Evolutionary conservation across 2,797 vertebrate genomes (phyloP).

Genomic region (Tokudaia tokunoshimensis): DNA sequence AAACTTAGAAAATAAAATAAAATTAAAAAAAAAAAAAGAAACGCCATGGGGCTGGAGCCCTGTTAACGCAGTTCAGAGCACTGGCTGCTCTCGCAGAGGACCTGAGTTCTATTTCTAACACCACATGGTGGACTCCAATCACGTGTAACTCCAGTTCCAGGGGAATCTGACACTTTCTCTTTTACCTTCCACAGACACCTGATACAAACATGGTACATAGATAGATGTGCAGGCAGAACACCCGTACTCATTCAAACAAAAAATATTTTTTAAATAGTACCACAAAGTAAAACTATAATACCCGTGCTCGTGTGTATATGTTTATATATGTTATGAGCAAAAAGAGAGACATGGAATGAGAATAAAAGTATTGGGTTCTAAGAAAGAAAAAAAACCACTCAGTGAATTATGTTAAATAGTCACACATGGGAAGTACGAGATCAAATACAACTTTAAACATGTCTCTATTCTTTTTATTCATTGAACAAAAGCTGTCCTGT

Average conservation of each 20-base stretch:
- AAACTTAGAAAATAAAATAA: too few species aligned
- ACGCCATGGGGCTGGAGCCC: too few species aligned
- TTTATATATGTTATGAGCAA: background rate
- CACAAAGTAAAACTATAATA: background rate
- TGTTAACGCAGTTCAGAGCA: background rate
- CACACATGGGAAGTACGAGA: background rate
- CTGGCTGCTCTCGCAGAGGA: background rate
- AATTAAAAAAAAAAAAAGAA: too few species aligned
- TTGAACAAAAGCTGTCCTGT: background rate
- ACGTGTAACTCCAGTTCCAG: background rate
- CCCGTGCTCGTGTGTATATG: background rate
- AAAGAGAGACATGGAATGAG: background rate
- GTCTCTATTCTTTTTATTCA: background rate
- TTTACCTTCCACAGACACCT: too few species aligned
- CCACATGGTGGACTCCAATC: background rate
- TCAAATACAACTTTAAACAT: background rate
- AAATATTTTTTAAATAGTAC: background rate
- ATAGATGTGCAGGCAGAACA: background rate
- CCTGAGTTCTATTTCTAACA: background rate
- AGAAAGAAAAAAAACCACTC: background rate
- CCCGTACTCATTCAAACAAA: background rate
- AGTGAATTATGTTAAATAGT: background rate
- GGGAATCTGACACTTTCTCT: background rate
- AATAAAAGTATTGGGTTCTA: background rate
- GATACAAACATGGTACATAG: background rate